Evolutionary conservation across 2,888 invertebrate species (phyloP), one percentile per base, ranked within the genome.

Genomic region (Synanthedon formicaeformis): DNA sequence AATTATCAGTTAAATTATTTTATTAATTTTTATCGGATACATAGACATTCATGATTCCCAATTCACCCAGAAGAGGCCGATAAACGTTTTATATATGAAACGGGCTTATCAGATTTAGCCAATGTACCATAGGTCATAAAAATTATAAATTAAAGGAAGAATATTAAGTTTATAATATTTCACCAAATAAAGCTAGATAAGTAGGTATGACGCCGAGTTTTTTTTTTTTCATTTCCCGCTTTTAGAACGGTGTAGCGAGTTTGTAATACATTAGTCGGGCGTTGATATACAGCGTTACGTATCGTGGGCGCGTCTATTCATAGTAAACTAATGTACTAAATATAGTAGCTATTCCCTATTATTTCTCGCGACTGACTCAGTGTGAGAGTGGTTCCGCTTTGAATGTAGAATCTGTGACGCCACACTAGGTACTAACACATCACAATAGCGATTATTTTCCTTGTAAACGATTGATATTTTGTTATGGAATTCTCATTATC

Each of bases 261-360:
- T 75, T 75, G 76, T 81, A 78, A 78, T 81, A 81, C 85, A 84
- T 83, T 82, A 83, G 81, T 64, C 68, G 74, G 68, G 78, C 78
- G 85, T 82, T 84, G 84, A 85, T 82, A 81, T 82, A 84, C 81
- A 80, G 71, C 74, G 67, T 65, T 41, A 52, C 72, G 75, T 74
- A 75, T 78, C 79, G 80, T 80, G 78, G 78, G 78, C 78, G 80
- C 70, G 67, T 79, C 85, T 86, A 86, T 86, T 86, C 81, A 82
- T 84, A 85, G 84, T 75, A 45, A 11, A 66, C 76, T 78, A 78
- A 83, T 82, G 73, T 75, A 81, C 86, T 87, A 87, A 80, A 85
- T 86, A 81, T 86, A 86, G 86, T 75, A 71, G 62, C 77, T 73
- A 82, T 81, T 81, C 83, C 81, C 81, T 82, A 83, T 81, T 84